These are phyloP conservation scores for Anisognathus igniventris DNA, from an alignment of 2,797 vertebrate species.

Conservation along the genomic window DNA sequence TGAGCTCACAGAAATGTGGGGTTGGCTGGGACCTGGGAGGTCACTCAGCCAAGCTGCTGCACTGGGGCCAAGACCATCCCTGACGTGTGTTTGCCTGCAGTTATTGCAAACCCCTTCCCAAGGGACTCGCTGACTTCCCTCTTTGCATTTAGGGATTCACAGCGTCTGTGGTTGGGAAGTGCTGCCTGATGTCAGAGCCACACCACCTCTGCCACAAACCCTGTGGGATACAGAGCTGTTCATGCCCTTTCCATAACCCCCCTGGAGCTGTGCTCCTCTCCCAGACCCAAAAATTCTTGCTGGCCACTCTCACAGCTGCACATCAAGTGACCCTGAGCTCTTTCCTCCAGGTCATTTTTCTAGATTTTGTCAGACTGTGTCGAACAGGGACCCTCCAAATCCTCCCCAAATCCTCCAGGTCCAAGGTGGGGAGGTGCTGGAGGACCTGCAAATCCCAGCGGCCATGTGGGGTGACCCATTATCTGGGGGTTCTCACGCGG, in stretches of 20 bases:
- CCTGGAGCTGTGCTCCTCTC: background rate
- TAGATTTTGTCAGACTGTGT: background rate
- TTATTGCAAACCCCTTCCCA: background rate
- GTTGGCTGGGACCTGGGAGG: background rate
- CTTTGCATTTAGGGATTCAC: background rate
- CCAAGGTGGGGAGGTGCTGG: background rate
- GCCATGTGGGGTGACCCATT: background rate
- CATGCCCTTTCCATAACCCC: background rate
- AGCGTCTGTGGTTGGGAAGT: background rate
- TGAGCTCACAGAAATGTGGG: background rate
- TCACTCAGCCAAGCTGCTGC: background rate
- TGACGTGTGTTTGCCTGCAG: background rate
- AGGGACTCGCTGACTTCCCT: background rate
- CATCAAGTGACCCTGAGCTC: background rate
- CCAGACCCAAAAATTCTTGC: background rate
- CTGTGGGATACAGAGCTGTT: background rate
- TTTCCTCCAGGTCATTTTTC: background rate
- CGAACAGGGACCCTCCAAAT: background rate
- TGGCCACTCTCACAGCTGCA: background rate
- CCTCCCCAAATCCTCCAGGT: background rate
- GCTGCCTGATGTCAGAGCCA: background rate
- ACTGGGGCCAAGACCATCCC: background rate
- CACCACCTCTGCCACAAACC: background rate
- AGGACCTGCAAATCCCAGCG: background rate
- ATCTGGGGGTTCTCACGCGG: background rate